Conservation (phyloP, 1,140 invertebrate genomes). For the Antheraea mylitta region DNA sequence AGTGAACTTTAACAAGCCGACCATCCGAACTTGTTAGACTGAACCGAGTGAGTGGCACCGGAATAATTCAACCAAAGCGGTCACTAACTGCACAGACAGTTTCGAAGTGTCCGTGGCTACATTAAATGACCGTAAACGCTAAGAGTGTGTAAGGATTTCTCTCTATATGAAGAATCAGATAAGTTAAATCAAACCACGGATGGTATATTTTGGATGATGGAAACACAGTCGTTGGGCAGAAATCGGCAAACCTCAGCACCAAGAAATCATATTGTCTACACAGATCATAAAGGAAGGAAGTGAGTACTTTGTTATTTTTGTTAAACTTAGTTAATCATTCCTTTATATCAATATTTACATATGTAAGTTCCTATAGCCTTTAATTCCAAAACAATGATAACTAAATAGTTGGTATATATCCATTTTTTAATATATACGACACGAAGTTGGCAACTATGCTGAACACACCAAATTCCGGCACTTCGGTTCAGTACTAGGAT, state of each 20-base stretch:
- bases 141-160: not conserved
- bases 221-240: conserved; percentile 53
- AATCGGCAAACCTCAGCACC: conserved; percentile 52
- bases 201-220: conserved; percentile 39
- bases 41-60: conserved; percentile 31
- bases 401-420: too few relatives aligned
- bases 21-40: conserved; percentile 66
- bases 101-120: conserved; percentile 38
- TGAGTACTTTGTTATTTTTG: conserved; percentile 44
- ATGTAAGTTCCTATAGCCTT: too few relatives aligned
- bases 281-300: conserved; percentile 77
- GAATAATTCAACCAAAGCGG: conserved; percentile 55
- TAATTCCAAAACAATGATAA: too few relatives aligned
- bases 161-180: not conserved
- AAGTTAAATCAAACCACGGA: not conserved
- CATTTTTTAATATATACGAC: too few relatives aligned
- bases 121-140: conserved; percentile 10
- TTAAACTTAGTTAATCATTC: not conserved
- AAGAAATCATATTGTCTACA: conserved; percentile 76
- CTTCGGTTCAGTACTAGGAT: too few relatives aligned
- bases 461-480: too few relatives aligned
- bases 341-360: too few relatives aligned
- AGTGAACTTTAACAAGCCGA: conserved; percentile 64
- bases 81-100: conserved; percentile 47
- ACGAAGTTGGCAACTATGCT: too few relatives aligned